phyloP scores from a whole-genome alignment of 2,113 vertebrate genomes.

The Falcunculus frontatus region DNA sequence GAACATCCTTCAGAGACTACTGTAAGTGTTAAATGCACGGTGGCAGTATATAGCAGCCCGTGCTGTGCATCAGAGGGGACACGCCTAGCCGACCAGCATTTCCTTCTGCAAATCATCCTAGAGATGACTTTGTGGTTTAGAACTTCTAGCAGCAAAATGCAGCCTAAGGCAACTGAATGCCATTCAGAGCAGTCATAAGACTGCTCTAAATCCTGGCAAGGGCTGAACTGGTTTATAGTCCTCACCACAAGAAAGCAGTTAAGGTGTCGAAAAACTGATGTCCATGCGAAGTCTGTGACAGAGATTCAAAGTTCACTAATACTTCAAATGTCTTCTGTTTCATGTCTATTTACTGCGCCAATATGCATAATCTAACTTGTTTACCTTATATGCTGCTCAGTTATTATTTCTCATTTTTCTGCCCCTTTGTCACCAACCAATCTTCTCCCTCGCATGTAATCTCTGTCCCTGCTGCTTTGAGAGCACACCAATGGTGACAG shows the following conservation, averaged over 20 bases:
- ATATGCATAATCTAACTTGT: background rate
- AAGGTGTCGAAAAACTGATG: background rate
- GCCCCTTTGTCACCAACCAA: background rate
- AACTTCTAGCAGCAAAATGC: background rate
- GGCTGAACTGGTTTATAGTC: background rate
- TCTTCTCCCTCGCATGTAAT: background rate
- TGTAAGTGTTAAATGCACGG: background rate
- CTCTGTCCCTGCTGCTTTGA: background rate
- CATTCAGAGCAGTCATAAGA: background rate
- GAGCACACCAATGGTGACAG: background rate
- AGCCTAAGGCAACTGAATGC: background rate
- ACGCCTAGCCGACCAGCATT: rapidly evolving
- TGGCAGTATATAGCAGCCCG: background rate
- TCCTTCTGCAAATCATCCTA: background rate
- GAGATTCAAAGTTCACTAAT: background rate
- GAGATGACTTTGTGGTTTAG: background rate
- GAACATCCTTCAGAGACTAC: background rate
- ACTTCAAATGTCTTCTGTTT: background rate
- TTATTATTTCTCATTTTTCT: background rate
- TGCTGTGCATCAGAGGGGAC: background rate
- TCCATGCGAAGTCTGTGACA: background rate
- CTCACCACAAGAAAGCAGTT: background rate
- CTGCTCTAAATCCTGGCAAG: background rate
- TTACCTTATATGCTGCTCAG: background rate
- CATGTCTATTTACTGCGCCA: background rate